Evolutionary conservation across 2,113 vertebrate species (phyloP), one percentile per base, ranked within the genome.

Genomic region (Anser brachyrhynchus): DNA sequence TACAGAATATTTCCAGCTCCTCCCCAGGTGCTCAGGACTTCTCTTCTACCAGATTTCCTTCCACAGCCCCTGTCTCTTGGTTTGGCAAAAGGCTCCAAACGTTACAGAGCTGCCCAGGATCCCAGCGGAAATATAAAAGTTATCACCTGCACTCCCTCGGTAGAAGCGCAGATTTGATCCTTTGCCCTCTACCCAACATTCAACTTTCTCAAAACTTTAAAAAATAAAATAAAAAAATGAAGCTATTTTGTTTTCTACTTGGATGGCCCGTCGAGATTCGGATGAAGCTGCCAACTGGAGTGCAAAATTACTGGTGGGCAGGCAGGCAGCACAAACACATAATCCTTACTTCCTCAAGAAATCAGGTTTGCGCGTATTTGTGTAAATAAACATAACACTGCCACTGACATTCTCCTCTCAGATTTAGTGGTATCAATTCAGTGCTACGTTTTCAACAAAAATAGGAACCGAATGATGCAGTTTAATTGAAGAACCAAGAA

Each of bases 331-430:
- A 70, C 23, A 2, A 28, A 11, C 43, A 11, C n/a, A 9, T 12
- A 51, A 39, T 3, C 84, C 58, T 41, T 4, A 12, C 11, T 5
- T 54, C 59, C 59, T 67, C 29, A 6, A 72, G 66, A 72, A 77
- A 59, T 3, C 0, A 0, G 4, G 13, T 28, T 55, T 35, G 49
- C 25, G 5, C 0, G 0, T 28, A 76, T 59, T 59, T 22, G n/a
- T 69, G 49, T 51, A 76, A 83, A 57, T 8, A 80, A 96, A 87
- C 72, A 37, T 3, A 70, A 75, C 55, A 8, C 39, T 15, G 55
- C 28, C 44, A 15, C 43, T 21, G 61, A 37, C 44, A 11, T 82
- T 51, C 29, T 22, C 57, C 66, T 75, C 81, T 62, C 10, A 0
- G 21, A 16, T 73, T 78, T 35, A 49, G 51, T 4, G 28, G 33